Conservation (phyloP, 2,888 invertebrate species). For the Herminia tarsipennalis region DNA sequence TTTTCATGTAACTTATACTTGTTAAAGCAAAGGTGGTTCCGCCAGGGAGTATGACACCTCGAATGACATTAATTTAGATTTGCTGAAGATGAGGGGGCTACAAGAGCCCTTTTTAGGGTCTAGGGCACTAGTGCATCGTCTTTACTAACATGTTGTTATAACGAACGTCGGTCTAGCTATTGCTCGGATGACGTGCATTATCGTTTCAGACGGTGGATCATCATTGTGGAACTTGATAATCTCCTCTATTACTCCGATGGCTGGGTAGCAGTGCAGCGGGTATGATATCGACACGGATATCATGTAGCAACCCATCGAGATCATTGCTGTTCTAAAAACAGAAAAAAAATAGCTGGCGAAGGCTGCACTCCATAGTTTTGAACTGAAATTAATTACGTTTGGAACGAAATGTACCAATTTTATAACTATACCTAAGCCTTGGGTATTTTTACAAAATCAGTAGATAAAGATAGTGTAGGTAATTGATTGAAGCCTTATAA, state of each 20-base stretch:
- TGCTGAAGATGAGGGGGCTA: too few species aligned
- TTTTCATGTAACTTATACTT: not conserved
- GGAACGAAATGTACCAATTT: not conserved
- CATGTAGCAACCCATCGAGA: slow-evolving; percentile 4
- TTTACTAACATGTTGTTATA: slow-evolving; percentile 58
- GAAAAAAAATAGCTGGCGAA: too few species aligned
- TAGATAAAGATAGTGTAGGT: too few species aligned
- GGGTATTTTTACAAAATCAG: too few species aligned
- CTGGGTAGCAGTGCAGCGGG: slow-evolving; percentile 13
- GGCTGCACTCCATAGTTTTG: too few species aligned
- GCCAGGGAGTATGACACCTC: not conserved
- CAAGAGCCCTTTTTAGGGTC: not conserved
- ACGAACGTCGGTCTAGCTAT: slow-evolving; percentile 56
- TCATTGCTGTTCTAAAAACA: slow-evolving; percentile 7
- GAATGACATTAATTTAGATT: too few species aligned
- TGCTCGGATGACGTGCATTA: slow-evolving; percentile 41
- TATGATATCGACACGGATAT: slow-evolving; percentile 6
- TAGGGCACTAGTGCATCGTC: too few species aligned
- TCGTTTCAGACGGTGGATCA: slow-evolving; percentile 28
- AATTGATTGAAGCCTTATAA: too few species aligned
- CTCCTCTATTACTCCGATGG: slow-evolving; percentile 6
- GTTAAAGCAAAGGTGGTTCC: too few species aligned
- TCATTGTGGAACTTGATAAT: not conserved
- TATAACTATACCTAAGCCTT: too few species aligned
- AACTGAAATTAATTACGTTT: slow-evolving; percentile 2